Evolutionary conservation across 2,888 invertebrate genomes (phyloP).

Genomic region (Agonopterix arenella): DNA sequence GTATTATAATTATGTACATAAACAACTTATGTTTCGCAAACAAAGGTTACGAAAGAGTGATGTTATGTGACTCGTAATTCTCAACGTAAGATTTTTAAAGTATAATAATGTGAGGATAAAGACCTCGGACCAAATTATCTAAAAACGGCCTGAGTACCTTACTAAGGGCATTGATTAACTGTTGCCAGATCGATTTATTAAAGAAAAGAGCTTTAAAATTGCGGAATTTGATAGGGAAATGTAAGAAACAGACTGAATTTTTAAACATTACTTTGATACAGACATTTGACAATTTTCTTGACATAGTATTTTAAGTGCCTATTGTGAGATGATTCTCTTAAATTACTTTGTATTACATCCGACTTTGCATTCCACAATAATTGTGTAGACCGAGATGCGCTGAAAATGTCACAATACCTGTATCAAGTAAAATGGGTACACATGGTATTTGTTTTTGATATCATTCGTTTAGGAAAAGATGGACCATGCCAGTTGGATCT

Average conservation of each 20-base stretch:
- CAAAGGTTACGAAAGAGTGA: conserved; percentile 32
- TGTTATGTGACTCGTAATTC: conserved; percentile 26
- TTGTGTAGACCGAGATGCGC: too few relatives aligned
- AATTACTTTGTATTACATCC: background rate
- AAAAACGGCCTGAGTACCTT: conserved; percentile 38
- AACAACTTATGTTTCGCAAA: conserved; percentile 37
- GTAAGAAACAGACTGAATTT: conserved; percentile 69
- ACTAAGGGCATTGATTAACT: conserved; percentile 36
- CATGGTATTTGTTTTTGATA: conserved; percentile 40
- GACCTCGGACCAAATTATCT: conserved; percentile 50
- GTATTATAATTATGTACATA: conserved; percentile 59
- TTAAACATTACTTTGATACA: conserved; percentile 65
- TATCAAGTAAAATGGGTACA: conserved; percentile 45
- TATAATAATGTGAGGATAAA: conserved; percentile 1
- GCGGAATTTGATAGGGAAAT: conserved; percentile 54
- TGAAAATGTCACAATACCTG: conserved; percentile 44
- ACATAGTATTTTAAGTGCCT: conserved; percentile 39
- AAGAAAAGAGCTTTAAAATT: conserved; percentile 65
- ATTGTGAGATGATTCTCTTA: conserved; percentile 6
- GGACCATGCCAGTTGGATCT: conserved; percentile 59
- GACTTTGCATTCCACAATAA: too few relatives aligned
- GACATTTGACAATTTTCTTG: conserved; percentile 55
- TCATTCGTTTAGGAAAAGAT: conserved; percentile 24
- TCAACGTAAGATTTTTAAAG: conserved; percentile 25
- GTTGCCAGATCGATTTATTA: conserved; percentile 49